A percentile compares a stretch with the other conserved stretches of the same genome.
These are phyloP conservation scores for Helicoverpa assulta DNA, from an alignment of 2,888 invertebrate genomes.

Conservation along the genomic window DNA sequence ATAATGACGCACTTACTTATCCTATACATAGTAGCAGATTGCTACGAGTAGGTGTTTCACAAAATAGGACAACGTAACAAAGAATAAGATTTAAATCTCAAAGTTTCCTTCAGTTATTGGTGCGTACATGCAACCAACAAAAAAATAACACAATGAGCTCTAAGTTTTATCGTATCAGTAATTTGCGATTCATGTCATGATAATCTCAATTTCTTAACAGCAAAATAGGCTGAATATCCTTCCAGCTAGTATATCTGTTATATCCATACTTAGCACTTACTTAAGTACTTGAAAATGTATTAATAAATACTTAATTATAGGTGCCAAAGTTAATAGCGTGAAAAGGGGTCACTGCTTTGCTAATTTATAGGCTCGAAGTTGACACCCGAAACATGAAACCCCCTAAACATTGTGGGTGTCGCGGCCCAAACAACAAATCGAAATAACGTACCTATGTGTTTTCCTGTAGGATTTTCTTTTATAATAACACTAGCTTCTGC, in stretches of 20 bases:
- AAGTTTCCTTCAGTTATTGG: not conserved
- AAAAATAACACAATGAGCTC: no score
- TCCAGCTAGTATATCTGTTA: not conserved
- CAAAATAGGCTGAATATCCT: not conserved
- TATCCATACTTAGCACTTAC: not conserved
- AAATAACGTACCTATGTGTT: not conserved
- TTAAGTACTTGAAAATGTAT: slow-evolving; percentile 16
- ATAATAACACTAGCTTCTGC: no score
- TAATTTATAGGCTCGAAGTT: slow-evolving; percentile 57
- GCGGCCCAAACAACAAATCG: slow-evolving; percentile 6
- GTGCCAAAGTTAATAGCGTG: slow-evolving; percentile 32
- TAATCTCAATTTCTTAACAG: no score
- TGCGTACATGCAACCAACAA: no score
- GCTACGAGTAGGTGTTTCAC: not conserved
- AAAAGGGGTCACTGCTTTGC: slow-evolving; percentile 61
- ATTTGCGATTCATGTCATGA: no score
- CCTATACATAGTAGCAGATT: not conserved
- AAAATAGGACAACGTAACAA: not conserved
- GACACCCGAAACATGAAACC: slow-evolving; percentile 49
- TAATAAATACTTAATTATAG: slow-evolving; percentile 21
- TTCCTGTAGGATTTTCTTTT: no score
- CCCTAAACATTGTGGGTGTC: slow-evolving; percentile 17
- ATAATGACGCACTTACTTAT: not conserved
- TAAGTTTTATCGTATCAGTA: no score
- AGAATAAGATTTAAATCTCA: not conserved